Evolutionary conservation across 2,888 invertebrate genomes (phyloP).

Genomic region (Cosmorhoe ocellata): DNA sequence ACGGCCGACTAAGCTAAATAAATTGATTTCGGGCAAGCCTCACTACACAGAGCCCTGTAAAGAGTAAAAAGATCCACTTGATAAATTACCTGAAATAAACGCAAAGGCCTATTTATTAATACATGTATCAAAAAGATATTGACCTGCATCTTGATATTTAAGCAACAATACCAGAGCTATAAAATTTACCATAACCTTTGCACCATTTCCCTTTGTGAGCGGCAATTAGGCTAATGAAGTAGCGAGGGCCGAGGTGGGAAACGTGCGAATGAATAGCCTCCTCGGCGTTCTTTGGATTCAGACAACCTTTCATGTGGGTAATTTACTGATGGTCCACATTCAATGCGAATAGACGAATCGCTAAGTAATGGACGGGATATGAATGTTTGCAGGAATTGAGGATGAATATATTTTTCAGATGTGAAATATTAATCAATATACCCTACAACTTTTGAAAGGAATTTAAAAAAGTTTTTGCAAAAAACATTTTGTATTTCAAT

Average conservation of each 20-base stretch:
- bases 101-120: no score
- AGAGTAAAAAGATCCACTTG: no score
- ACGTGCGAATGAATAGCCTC: slow-evolving; percentile 69
- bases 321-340: slow-evolving; percentile 71
- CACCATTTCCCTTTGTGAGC: slow-evolving; percentile 71
- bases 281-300: slow-evolving; percentile 68
- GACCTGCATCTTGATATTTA: slow-evolving; percentile 44
- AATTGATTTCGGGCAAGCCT: no score
- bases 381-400: slow-evolving; percentile 21
- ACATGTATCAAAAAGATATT: neutral
- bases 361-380: slow-evolving; percentile 56
- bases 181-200: slow-evolving; percentile 71
- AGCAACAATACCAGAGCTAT: slow-evolving; percentile 64
- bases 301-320: slow-evolving; percentile 78
- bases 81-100: no score
- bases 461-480: no score
- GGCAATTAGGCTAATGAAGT: slow-evolving; percentile 81
- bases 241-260: slow-evolving; percentile 46
- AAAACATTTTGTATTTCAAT: no score
- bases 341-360: slow-evolving; percentile 42
- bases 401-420: slow-evolving; percentile 4
- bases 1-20: no score
- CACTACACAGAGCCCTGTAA: no score
- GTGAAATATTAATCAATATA: neutral
- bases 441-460: no score